Evolutionary conservation across 2,797 vertebrate genomes (phyloP).

Genomic region (Smutsia gigantea): DNA sequence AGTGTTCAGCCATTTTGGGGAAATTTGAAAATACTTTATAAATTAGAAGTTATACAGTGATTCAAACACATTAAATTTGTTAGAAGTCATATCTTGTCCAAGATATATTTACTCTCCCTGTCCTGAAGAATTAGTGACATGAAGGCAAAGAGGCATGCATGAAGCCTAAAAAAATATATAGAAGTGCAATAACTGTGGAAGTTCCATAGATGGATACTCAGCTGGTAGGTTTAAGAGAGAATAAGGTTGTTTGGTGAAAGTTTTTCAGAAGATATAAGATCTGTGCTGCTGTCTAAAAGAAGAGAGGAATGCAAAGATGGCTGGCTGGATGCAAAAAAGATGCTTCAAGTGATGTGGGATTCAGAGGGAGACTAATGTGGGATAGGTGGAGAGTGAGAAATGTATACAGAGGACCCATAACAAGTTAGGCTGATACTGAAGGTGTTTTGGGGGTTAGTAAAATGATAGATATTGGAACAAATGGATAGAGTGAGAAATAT

Average conservation of each 20-base stretch:
- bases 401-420: background rate
- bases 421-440: background rate
- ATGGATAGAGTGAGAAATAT: background rate
- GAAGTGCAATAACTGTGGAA: background rate
- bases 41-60: background rate
- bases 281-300: background rate
- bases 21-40: background rate
- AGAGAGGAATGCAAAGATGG: background rate
- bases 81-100: background rate
- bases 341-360: background rate
- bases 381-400: background rate
- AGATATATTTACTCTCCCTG: background rate
- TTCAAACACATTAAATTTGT: background rate
- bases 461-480: background rate
- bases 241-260: background rate
- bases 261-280: background rate
- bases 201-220: background rate
- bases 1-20: background rate
- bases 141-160: background rate
- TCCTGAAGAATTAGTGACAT: background rate
- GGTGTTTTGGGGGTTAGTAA: background rate
- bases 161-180: background rate
- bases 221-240: background rate
- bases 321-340: background rate
- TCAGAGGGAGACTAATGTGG: background rate